Base-by-base conservation (phyloP, 1,140 invertebrate genomes). In the Drosophila orena region DNA sequence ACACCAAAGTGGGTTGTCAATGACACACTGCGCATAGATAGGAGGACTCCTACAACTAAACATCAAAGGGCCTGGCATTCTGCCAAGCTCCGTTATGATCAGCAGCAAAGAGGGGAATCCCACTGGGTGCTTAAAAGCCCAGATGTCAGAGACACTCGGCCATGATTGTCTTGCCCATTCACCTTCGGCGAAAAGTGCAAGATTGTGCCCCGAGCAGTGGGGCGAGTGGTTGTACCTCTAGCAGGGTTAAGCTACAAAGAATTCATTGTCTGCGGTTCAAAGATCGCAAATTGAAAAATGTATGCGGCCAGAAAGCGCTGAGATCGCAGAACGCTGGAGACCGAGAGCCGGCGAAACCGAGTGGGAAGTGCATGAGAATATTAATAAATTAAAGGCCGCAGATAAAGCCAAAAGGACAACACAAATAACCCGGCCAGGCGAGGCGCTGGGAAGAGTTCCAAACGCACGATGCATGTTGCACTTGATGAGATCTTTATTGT, bases 221-320 rank as follows among this genome's bases (percentile, higher is more conserved):
- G 7, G 15, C 14, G 15, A 40, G 62, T 37, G 37, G 57, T 30
- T 54, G 52, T 24, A 3, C 15, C 49, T 11, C 49, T 35, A 88
- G 75, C 79, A 88, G 81, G 83, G 83, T 86, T 86, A 88, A 81
- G 84, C 84, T 89, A 80, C 77, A 84, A 83, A 89, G 84, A 89
- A 89, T 89, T 89, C 79, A 89, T 89, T 89, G 79, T 77, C 77
- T 66, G 46, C 61, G 66, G 84, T 89, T 89, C 84, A 89, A 89
- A 89, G 84, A 89, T 89, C 84, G 84, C 84, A 89, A 89, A 89
- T 89, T 89, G 79, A 89, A 89, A 89, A 89, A 89, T 84, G 60
- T 80, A 80, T 77, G 72, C 64, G 74, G 60, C 79, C 49, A 47
- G 14, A 37, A 35, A 20, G 54, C 20, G 37, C 46, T 37, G 47